phyloP scores from a whole-genome alignment of 1,140 invertebrate genomes.

The Chironomus tepperi region DNA sequence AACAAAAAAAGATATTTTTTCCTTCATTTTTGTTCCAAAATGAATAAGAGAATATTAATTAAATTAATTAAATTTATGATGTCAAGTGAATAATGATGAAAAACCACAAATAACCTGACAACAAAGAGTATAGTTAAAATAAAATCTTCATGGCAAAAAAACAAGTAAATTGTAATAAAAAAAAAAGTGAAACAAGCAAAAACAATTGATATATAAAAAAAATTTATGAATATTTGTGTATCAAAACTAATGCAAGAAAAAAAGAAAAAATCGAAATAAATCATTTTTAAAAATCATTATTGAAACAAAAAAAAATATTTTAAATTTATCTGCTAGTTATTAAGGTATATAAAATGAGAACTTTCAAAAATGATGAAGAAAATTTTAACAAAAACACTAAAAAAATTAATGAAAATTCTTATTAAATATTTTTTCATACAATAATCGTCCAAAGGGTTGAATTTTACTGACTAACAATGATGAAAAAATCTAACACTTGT shows the following conservation, averaged over 20 bases:
- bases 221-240: conserved; percentile 20
- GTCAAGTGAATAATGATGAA: background rate
- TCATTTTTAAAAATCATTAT: conserved; percentile 19
- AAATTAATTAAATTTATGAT: background rate
- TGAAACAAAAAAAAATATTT: conserved; percentile 21
- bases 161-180: background rate
- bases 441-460: conserved; percentile 20
- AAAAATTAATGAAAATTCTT: background rate
- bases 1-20: background rate
- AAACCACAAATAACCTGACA: background rate
- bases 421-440: conserved; percentile 23
- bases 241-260: conserved; percentile 16
- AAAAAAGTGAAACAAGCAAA: conserved; percentile 10
- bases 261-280: conserved; percentile 10
- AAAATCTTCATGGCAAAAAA: background rate
- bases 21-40: too few species aligned
- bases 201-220: conserved; percentile 1
- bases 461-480: conserved; percentile 2
- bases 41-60: too few species aligned
- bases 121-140: background rate
- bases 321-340: conserved; percentile 17
- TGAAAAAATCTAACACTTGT: background rate
- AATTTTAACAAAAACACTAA: conserved; percentile 21
- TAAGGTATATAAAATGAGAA: background rate
- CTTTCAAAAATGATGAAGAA: conserved; percentile 1